phyloP scores from a whole-genome alignment of 1,140 invertebrate species.

The Sogatella furcifera region DNA sequence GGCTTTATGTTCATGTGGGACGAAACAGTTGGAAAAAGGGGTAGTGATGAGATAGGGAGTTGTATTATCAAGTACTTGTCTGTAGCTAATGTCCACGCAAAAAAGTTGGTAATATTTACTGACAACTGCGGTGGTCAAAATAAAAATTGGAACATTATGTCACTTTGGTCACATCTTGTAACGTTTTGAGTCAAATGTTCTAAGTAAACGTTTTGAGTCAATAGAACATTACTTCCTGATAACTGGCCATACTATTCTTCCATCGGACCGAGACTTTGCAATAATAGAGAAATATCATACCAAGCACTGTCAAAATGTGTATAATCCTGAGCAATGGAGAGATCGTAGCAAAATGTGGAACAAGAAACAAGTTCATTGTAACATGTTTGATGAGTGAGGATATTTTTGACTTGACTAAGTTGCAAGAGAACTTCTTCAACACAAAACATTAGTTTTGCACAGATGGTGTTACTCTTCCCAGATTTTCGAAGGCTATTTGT shows the following conservation, averaged over 20 bases:
- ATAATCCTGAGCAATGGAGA: background rate
- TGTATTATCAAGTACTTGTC: slow-evolving; percentile 1
- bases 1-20: slow-evolving; percentile 20
- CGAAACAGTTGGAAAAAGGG: slow-evolving; percentile 4
- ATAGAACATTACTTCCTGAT: background rate
- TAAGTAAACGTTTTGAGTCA: background rate
- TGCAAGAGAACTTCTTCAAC: background rate
- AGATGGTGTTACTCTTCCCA: background rate
- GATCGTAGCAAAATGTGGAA: background rate
- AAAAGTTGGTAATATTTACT: slow-evolving; percentile 6
- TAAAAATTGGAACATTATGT: background rate
- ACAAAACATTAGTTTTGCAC: background rate
- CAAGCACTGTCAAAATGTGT: background rate
- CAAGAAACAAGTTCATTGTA: background rate
- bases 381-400: background rate
- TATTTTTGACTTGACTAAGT: background rate
- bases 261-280: slow-evolving; percentile 1
- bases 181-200: too few relatives aligned
- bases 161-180: background rate
- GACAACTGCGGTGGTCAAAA: slow-evolving; percentile 7
- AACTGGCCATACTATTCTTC: background rate
- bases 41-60: background rate
- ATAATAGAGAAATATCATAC: slow-evolving; percentile 5
- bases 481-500: background rate
- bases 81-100: background rate